phyloP scores from a whole-genome alignment of 2,113 vertebrate genomes.

The Myiozetetes cayanensis region DNA sequence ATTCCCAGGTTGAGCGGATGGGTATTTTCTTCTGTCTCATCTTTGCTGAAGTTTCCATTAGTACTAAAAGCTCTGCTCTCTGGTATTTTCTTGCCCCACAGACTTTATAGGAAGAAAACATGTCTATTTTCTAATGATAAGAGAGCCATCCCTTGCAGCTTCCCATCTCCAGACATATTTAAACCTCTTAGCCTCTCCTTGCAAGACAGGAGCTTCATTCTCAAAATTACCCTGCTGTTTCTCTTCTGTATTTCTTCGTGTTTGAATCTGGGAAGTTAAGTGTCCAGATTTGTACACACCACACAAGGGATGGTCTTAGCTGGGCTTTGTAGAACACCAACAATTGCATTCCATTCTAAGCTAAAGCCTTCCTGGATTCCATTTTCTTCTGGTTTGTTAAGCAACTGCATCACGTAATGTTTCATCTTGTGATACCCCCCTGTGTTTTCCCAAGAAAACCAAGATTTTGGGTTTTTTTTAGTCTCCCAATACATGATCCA shows the following conservation, averaged over 20 bases:
- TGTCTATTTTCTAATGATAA: not conserved
- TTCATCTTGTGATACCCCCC: not conserved
- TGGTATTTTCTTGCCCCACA: constrained; percentile 9
- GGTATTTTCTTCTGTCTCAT: not conserved
- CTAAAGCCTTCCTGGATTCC: not conserved
- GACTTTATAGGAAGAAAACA: not conserved
- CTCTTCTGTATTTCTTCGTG: not conserved
- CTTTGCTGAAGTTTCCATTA: constrained; percentile 37
- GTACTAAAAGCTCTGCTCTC: constrained; percentile 23
- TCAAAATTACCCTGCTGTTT: not conserved
- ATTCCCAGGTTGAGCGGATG: not conserved
- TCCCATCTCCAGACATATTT: not conserved
- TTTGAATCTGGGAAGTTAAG: not conserved
- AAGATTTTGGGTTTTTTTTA: not conserved
- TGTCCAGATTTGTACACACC: not conserved
- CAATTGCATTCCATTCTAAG: not conserved
- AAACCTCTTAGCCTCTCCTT: constrained; percentile 21
- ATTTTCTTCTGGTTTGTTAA: not conserved
- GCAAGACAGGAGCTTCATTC: not conserved
- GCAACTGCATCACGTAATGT: not conserved
- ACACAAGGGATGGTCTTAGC: not conserved
- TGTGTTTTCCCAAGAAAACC: not conserved
- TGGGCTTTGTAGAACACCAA: not conserved
- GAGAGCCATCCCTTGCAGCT: not conserved
- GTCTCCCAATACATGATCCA: accelerated